Conservation (phyloP, 2,113 vertebrate species). For the Amia ocellicauda region DNA sequence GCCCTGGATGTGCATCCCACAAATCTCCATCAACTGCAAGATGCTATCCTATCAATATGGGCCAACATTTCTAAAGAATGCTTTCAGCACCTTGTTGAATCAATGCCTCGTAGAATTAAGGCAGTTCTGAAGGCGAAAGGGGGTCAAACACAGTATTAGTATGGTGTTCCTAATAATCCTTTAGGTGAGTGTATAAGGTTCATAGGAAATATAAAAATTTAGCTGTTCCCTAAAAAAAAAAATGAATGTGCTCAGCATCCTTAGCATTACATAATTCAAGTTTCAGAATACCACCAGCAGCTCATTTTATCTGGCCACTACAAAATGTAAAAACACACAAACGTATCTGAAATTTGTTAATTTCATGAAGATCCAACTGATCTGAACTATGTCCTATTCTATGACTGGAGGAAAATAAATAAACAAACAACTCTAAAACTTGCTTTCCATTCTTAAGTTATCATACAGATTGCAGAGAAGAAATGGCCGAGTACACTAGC, state of each 20-base stretch:
- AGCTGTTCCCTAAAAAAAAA: background rate
- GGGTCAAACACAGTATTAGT: no score
- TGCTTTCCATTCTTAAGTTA: conserved; percentile 43
- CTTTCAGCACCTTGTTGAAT: no score
- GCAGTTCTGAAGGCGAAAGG: no score
- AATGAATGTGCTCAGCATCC: background rate
- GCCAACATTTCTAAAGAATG: no score
- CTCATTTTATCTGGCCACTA: no score
- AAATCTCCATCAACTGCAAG: no score
- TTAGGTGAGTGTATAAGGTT: no score
- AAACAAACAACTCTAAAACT: conserved; percentile 18
- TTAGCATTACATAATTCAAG: background rate
- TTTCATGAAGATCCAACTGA: background rate
- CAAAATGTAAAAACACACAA: background rate
- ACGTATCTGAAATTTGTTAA: background rate
- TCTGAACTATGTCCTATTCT: background rate
- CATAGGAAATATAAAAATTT: background rate
- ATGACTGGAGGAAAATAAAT: background rate
- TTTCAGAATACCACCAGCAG: no score
- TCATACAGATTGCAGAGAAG: conserved; percentile 27
- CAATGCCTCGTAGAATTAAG: no score
- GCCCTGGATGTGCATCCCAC: no score
- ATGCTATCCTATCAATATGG: no score
- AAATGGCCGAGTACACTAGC: conserved; percentile 29
- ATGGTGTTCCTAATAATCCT: no score